These are phyloP conservation scores for Archegozetes longisetosus DNA, from an alignment of 1,140 invertebrate species.

Conservation along the genomic window DNA sequence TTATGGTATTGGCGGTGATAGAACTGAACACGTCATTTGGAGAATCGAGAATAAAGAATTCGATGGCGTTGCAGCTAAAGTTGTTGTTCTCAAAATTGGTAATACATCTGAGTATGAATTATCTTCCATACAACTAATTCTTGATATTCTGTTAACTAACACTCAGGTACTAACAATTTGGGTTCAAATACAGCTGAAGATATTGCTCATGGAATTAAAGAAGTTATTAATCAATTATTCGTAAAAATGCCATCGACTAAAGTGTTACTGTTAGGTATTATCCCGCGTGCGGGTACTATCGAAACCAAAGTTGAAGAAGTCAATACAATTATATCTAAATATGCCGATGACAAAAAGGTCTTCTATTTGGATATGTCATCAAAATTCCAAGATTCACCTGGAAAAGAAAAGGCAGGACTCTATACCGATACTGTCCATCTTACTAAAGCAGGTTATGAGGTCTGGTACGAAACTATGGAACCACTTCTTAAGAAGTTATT, in stretches of 20 bases:
- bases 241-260: neutral
- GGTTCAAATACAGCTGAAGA: neutral
- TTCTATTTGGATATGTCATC: neutral
- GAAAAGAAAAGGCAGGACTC: neutral
- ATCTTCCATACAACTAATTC: too few species aligned
- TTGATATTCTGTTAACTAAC: too few species aligned
- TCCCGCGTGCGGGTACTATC: neutral
- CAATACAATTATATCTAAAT: neutral
- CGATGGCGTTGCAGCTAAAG: neutral
- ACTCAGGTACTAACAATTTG: conserved; percentile 6
- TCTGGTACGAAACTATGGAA: conserved; percentile 5
- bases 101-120: too few species aligned
- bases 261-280: conserved; percentile 2
- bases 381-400: neutral
- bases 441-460: neutral
- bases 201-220: conserved; percentile 5
- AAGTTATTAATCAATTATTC: neutral
- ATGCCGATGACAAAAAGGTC: neutral
- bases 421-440: too few species aligned
- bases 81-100: conserved; percentile 2
- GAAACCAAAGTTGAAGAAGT: neutral
- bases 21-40: conserved; percentile 7
- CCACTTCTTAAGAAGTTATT: neutral
- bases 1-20: conserved; percentile 1
- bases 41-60: conserved; percentile 1